Evolutionary conservation across 2,113 vertebrate species (phyloP).

Genomic region (Halichoeres trimaculatus): DNA sequence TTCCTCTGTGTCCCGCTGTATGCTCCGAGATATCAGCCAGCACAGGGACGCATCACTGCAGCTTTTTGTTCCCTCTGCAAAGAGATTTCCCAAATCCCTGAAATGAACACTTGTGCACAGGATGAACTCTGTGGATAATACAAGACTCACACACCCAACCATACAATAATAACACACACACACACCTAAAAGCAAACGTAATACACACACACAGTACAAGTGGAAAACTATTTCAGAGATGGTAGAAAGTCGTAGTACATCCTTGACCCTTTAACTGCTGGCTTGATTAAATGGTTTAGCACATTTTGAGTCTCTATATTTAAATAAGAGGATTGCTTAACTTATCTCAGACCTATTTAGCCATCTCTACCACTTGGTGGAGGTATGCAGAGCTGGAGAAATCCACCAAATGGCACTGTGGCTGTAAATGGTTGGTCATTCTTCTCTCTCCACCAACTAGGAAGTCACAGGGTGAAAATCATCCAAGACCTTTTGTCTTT

Average conservation of each 20-base stretch:
- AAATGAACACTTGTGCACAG: slow-evolving; percentile 59
- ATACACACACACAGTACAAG: neutral
- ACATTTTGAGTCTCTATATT: too few species aligned
- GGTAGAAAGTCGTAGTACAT: slow-evolving; percentile 36
- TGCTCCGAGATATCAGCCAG: slow-evolving; percentile 63
- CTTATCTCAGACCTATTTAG: too few species aligned
- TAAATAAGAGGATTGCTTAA: too few species aligned
- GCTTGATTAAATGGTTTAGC: too few species aligned
- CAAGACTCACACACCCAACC: slow-evolving; percentile 33
- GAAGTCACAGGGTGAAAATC: too few species aligned
- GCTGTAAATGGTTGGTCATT: too few species aligned
- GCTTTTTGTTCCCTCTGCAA: slow-evolving; percentile 51
- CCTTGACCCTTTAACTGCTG: too few species aligned
- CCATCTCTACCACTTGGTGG: too few species aligned
- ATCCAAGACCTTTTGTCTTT: too few species aligned
- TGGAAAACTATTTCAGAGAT: slow-evolving; percentile 37
- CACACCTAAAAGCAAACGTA: slow-evolving; percentile 1
- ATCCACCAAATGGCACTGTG: too few species aligned
- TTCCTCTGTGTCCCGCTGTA: slow-evolving; percentile 40
- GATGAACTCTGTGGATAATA: slow-evolving; percentile 35
- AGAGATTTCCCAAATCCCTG: slow-evolving; percentile 72
- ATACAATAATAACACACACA: slow-evolving; percentile 8
- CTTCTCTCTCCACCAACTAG: too few species aligned
- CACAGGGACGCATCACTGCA: slow-evolving; percentile 52
- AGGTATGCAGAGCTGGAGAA: too few species aligned